Evolutionary conservation across 2,888 invertebrate genomes (phyloP).

Genomic region (Dynastes hyllus): DNA sequence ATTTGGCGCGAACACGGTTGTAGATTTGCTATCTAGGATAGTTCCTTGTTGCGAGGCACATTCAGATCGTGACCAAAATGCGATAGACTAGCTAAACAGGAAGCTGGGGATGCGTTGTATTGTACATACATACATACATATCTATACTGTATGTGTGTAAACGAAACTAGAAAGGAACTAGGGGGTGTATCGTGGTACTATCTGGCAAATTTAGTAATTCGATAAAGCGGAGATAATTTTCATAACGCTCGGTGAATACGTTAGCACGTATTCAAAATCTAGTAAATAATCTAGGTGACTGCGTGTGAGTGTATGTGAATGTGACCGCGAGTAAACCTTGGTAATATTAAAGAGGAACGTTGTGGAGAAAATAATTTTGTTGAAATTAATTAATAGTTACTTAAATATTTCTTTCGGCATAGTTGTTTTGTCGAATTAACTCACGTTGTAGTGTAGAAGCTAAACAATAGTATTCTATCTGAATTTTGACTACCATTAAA

Average conservation of each 20-base stretch:
- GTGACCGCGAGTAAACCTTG: too few species aligned
- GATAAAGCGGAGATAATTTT: conserved; percentile 10
- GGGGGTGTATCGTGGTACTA: background rate
- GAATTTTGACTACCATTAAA: too few species aligned
- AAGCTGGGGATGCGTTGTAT: background rate
- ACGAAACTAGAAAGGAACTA: conserved; percentile 5
- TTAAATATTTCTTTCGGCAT: too few species aligned
- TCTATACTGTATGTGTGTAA: too few species aligned
- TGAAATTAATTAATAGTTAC: too few species aligned
- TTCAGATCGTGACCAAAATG: conserved; percentile 36
- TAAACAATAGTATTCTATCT: too few species aligned
- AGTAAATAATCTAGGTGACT: background rate
- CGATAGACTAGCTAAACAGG: conserved; percentile 19
- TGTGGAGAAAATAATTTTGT: too few species aligned
- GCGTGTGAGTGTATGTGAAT: too few species aligned
- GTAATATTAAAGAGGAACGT: too few species aligned
- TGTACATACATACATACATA: too few species aligned
- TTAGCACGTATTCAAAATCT: background rate
- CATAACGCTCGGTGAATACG: background rate
- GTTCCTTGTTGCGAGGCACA: background rate
- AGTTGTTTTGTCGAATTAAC: too few species aligned
- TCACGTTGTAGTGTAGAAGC: too few species aligned
- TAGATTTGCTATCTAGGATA: conserved; percentile 21
- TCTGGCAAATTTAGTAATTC: conserved; percentile 13
- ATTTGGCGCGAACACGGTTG: conserved; percentile 11